Conservation (phyloP, 2,888 invertebrate genomes). For the Yponomeuta cagnagella region DNA sequence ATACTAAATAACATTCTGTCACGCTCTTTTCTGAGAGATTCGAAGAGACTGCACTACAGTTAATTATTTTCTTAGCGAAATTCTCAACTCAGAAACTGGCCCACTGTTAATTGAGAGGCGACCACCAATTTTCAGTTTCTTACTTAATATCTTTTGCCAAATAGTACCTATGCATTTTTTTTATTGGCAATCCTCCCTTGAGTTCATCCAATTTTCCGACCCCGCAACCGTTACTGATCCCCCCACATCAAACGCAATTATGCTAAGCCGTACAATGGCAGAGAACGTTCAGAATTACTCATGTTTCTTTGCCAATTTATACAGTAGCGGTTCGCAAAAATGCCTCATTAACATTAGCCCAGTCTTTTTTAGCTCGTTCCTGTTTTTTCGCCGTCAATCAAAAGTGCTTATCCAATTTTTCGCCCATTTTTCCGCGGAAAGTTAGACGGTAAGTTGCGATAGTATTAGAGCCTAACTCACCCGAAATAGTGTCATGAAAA, state of each 20-base stretch:
- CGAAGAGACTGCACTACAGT: too few species aligned
- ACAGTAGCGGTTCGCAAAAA: not conserved
- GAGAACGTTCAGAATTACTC: not conserved
- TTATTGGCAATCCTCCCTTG: too few species aligned
- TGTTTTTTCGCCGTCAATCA: not conserved
- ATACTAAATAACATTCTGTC: too few species aligned
- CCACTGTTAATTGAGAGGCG: too few species aligned
- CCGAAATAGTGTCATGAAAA: not conserved
- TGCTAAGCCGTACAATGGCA: not conserved
- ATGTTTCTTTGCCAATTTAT: slow-evolving; percentile 6
- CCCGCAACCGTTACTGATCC: not conserved
- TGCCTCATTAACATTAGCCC: not conserved
- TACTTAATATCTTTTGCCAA: too few species aligned
- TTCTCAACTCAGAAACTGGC: too few species aligned
- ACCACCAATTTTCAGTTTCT: too few species aligned
- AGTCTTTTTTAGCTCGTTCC: not conserved
- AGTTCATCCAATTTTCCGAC: not conserved
- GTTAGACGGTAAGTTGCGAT: not conserved
- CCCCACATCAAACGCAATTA: not conserved
- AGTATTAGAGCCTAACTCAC: slow-evolving; percentile 25
- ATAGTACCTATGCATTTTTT: too few species aligned
- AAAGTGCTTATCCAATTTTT: slow-evolving; percentile 10
- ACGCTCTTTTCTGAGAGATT: too few species aligned
- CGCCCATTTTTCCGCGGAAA: not conserved
- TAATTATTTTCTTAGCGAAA: too few species aligned